phyloP scores from a whole-genome alignment of 2,888 invertebrate species.

The Xylophagus ater region DNA sequence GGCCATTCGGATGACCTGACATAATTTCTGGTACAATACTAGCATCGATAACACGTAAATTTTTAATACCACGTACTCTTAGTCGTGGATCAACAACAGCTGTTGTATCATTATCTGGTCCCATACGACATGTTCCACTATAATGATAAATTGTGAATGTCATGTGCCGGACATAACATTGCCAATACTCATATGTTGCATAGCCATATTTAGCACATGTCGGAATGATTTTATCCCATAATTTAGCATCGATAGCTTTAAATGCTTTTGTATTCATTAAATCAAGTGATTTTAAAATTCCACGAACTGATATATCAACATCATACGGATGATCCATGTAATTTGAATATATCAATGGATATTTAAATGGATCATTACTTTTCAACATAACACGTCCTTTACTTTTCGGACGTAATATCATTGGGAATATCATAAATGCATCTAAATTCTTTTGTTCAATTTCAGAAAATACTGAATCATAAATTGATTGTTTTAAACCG shows the following conservation, averaged over 20 bases:
- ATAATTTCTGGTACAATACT: constrained; percentile 46
- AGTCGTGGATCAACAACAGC: constrained; percentile 54
- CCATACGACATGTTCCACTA: constrained; percentile 54
- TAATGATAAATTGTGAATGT: constrained; percentile 57
- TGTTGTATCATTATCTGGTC: constrained; percentile 44
- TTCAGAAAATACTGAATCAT: constrained; percentile 39
- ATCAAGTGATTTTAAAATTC: constrained; percentile 45
- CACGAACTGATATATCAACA: constrained; percentile 47
- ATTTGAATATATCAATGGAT: constrained; percentile 56
- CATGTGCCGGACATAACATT: constrained; percentile 51
- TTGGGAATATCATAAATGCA: constrained; percentile 49
- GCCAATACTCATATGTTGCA: constrained; percentile 51
- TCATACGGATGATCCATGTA: constrained; percentile 56
- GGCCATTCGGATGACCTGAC: constrained; percentile 45
- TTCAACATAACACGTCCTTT: constrained; percentile 54
- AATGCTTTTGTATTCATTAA: constrained; percentile 43
- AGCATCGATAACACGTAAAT: constrained; percentile 45
- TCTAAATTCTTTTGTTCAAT: constrained; percentile 32
- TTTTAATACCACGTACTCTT: constrained; percentile 41
- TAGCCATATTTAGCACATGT: constrained; percentile 45
- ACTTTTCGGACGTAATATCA: constrained; percentile 56
- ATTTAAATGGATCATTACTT: constrained; percentile 50
- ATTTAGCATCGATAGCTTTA: constrained; percentile 41
- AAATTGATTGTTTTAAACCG: constrained; percentile 40
- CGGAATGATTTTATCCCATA: constrained; percentile 48